A percentile compares a stretch with the other conserved stretches of the same genome.
phyloP scores from a whole-genome alignment of 1,140 invertebrate species.

The Mesaphorura yosii region DNA sequence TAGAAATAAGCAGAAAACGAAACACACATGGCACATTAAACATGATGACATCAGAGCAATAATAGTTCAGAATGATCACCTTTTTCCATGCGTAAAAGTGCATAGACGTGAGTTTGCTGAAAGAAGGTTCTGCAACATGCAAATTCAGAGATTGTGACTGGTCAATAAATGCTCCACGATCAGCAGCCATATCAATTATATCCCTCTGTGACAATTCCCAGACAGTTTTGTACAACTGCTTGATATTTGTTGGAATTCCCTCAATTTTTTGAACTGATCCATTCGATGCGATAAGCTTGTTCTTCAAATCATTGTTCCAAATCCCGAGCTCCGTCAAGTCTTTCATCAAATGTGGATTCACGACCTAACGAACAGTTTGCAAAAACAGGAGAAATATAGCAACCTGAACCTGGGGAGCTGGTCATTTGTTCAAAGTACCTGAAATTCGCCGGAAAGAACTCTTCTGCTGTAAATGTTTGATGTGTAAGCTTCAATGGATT shows the following conservation, averaged over 20 bases:
- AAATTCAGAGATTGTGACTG: slow-evolving; percentile 97
- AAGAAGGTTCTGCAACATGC: slow-evolving; percentile 87
- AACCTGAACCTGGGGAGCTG: neutral
- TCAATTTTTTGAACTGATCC: slow-evolving; percentile 87
- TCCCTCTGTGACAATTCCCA: slow-evolving; percentile 97
- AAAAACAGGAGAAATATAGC: slow-evolving; percentile 35
- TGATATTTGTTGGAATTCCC: slow-evolving; percentile 75
- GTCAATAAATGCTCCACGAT: slow-evolving; percentile 95
- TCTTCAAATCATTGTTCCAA: slow-evolving; percentile 96
- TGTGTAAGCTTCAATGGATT: slow-evolving; percentile 96
- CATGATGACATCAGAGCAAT: slow-evolving; percentile 11
- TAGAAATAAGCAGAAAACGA: too few relatives aligned
- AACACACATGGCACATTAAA: slow-evolving; percentile 17
- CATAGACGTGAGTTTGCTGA: slow-evolving; percentile 90
- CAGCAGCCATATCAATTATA: slow-evolving; percentile 94
- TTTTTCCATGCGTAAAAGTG: slow-evolving; percentile 97
- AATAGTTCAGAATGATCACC: slow-evolving; percentile 40
- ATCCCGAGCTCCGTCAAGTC: slow-evolving; percentile 82
- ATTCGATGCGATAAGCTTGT: slow-evolving; percentile 76
- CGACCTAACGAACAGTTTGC: too few relatives aligned
- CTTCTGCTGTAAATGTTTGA: slow-evolving; percentile 92
- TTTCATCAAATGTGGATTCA: slow-evolving; percentile 90
- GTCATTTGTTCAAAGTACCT: slow-evolving; percentile 37
- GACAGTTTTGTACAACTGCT: slow-evolving; percentile 90
- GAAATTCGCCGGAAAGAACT: slow-evolving; percentile 81